Percentiles rank a stretch among this genome's conserved stretches.
Conservation (phyloP, 2,797 vertebrate species). For the Falco rusticolus region DNA sequence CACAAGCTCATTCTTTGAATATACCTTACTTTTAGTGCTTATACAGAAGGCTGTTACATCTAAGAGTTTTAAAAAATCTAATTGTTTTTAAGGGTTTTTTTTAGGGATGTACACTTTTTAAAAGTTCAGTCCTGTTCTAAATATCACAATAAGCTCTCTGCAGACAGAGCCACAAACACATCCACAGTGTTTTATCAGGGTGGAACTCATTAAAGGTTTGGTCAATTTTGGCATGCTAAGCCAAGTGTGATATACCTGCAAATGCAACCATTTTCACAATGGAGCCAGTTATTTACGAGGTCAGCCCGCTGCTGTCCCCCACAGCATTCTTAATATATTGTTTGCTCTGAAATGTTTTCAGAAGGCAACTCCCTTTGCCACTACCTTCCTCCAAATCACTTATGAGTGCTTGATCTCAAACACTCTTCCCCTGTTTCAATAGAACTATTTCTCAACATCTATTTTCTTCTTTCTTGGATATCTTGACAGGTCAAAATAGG, state of each 20-base stretch:
- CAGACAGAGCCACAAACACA: not conserved
- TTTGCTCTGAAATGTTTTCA: not conserved
- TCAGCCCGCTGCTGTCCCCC: not conserved
- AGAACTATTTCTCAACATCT: not conserved
- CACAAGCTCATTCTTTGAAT: not conserved
- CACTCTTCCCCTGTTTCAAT: not conserved
- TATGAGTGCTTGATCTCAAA: not conserved
- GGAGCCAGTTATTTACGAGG: not conserved
- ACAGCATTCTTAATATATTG: not conserved
- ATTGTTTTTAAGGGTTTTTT: not conserved
- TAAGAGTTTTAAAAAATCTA: not conserved
- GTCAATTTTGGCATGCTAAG: not conserved
- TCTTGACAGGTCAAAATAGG: not conserved
- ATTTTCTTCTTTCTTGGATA: not conserved
- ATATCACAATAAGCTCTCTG: not conserved
- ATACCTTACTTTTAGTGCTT: not conserved
- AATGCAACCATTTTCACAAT: not conserved
- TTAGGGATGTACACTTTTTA: not conserved
- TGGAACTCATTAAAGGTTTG: not conserved
- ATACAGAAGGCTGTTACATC: not conserved
- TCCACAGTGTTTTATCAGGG: not conserved
- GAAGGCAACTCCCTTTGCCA: not conserved
- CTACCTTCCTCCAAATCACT: not conserved
- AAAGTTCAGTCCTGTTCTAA: not conserved
- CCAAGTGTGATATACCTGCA: not conserved